A percentile compares a stretch with the other conserved stretches of the same genome.
phyloP scores from a whole-genome alignment of 2,888 invertebrate species.

The Myopa tessellatipennis region DNA sequence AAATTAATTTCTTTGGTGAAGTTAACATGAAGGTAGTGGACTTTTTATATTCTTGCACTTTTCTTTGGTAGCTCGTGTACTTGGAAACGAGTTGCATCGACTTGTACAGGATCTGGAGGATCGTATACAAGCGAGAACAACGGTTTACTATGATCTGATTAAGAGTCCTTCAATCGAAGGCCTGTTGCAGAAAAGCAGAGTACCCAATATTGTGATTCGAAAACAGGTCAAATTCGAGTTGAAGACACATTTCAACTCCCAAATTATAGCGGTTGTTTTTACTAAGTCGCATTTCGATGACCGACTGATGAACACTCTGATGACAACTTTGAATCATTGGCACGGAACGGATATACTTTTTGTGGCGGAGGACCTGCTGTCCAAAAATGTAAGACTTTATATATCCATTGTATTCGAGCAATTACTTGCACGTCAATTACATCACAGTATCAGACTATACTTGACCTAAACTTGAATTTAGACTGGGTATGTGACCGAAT shows the following conservation, averaged over 20 bases:
- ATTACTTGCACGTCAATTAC: too few relatives aligned
- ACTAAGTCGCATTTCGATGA: neutral
- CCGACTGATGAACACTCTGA: conserved; percentile 18
- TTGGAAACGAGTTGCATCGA: neutral
- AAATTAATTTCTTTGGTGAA: too few relatives aligned
- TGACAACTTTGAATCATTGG: conserved; percentile 7
- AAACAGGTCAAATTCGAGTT: neutral
- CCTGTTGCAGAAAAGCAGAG: neutral
- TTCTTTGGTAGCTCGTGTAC: neutral
- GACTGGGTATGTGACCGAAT: too few relatives aligned
- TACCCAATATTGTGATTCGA: conserved; percentile 29
- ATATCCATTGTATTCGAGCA: too few relatives aligned
- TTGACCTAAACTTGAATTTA: too few relatives aligned
- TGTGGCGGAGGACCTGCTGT: neutral
- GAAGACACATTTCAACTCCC: conserved; percentile 23
- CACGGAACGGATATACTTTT: conserved; percentile 28
- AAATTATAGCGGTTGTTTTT: conserved; percentile 19
- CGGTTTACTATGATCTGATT: conserved; percentile 24
- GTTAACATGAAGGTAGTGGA: too few relatives aligned
- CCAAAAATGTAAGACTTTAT: too few relatives aligned
- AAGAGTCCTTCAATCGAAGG: neutral
- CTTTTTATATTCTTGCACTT: neutral
- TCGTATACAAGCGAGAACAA: conserved; percentile 18
- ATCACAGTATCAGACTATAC: too few relatives aligned
- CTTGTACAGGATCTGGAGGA: conserved; percentile 15